A percentile compares a stretch with the other conserved stretches of the same genome.
These are phyloP conservation scores for Sialis fuliginosa DNA, from an alignment of 2,888 invertebrate species.

Conservation along the genomic window DNA sequence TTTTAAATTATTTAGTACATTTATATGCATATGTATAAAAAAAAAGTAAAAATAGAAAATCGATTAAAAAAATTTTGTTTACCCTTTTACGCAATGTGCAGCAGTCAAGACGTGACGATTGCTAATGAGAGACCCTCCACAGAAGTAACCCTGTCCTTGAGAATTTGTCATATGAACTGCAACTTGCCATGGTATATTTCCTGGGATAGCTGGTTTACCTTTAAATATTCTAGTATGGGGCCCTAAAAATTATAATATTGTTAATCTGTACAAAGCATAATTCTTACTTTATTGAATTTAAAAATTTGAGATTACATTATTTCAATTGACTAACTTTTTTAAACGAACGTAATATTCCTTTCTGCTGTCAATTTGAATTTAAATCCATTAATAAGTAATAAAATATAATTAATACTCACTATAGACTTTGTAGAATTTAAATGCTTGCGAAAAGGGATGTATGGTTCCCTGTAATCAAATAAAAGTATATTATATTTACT, in stretches of 20 bases:
- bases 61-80: neutral
- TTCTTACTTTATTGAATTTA: no score
- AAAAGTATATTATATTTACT: no score
- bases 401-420: no score
- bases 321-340: no score
- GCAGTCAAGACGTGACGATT: slow-evolving; percentile 14
- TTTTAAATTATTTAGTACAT: neutral
- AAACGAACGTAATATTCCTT: no score
- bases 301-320: no score
- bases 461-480: no score
- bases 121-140: slow-evolving; percentile 14
- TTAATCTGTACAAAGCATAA: neutral
- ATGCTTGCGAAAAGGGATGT: no score
- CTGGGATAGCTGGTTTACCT: slow-evolving; percentile 13
- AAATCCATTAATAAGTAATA: no score
- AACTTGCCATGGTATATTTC: slow-evolving; percentile 18
- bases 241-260: neutral
- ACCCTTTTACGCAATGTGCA: slow-evolving; percentile 14
- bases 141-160: slow-evolving; percentile 8
- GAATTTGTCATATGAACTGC: slow-evolving; percentile 10
- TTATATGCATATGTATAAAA: neutral
- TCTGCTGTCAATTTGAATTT: no score
- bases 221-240: slow-evolving; percentile 12
- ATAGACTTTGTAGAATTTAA: no score
- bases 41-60: neutral